A percentile compares a stretch with the other conserved stretches of the same genome.
Conservation (phyloP, 2,797 vertebrate species). For the Lepidocolaptes lacrymiger region DNA sequence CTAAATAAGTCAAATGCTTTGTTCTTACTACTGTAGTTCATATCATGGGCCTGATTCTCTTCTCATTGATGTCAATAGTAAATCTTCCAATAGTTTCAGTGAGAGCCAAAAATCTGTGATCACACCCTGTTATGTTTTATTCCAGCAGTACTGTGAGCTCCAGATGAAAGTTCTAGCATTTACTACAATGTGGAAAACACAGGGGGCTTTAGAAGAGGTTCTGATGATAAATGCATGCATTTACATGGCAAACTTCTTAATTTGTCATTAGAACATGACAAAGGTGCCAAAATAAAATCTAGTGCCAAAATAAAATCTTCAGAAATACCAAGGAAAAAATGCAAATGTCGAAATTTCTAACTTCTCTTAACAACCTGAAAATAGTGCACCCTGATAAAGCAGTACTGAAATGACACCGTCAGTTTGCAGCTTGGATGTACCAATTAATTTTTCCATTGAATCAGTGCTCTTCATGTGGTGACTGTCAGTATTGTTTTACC, state of each 20-base stretch:
- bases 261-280: background rate
- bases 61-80: constrained; percentile 56
- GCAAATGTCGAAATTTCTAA: background rate
- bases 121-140: constrained; percentile 28
- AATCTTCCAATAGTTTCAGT: constrained; percentile 50
- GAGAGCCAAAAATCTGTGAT: constrained; percentile 36
- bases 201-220: background rate
- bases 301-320: background rate
- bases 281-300: background rate
- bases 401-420: background rate
- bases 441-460: background rate
- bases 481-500: background rate
- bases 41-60: background rate
- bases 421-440: background rate
- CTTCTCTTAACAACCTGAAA: background rate
- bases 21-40: constrained; percentile 36
- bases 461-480: background rate
- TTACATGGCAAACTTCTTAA: accelerated
- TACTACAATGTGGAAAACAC: background rate
- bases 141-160: background rate
- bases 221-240: background rate
- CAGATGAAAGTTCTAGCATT: background rate
- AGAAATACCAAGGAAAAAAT: background rate
- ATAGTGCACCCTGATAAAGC: background rate
- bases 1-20: constrained; percentile 29